Evolutionary conservation across 2,113 vertebrate species (phyloP).

Genomic region (Limnothrissa miodon): DNA sequence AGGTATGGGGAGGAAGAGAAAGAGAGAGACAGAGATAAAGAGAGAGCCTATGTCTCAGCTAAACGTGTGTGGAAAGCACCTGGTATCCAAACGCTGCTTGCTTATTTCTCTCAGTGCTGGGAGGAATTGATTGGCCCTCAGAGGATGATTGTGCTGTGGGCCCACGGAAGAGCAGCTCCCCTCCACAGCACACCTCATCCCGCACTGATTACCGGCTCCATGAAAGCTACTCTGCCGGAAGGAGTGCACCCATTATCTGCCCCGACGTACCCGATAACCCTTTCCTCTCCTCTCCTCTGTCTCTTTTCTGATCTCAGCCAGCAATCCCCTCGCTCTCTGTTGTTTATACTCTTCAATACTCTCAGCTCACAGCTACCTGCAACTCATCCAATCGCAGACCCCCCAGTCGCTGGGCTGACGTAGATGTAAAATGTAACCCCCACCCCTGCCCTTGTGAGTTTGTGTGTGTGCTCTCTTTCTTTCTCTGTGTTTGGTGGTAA

Average conservation of each 20-base stretch:
- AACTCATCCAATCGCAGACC: neutral
- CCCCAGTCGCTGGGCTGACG: neutral
- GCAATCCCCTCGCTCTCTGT: constrained; percentile 49
- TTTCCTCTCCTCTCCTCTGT: neutral
- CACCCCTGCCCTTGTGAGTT: no score
- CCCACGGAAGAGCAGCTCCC: constrained; percentile 43
- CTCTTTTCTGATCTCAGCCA: constrained; percentile 41
- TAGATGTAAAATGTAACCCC: no score
- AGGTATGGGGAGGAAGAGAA: neutral
- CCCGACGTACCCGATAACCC: constrained; percentile 48
- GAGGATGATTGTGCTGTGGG: constrained; percentile 64
- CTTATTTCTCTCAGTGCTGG: constrained; percentile 44
- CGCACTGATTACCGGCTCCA: neutral
- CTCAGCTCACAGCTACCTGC: neutral
- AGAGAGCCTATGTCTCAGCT: neutral
- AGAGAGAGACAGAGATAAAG: neutral
- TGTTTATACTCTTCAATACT: constrained; percentile 56
- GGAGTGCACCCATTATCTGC: neutral
- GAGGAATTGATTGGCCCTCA: constrained; percentile 56
- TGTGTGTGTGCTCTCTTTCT: neutral
- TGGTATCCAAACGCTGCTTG: constrained; percentile 31
- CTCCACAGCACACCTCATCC: neutral
- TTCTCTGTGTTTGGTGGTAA: neutral
- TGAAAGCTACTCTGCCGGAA: constrained; percentile 6
- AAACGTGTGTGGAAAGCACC: neutral